Evolutionary conservation across 2,797 vertebrate genomes (phyloP), one percentile per base, ranked within the genome.

Genomic region (Microctenopoma steveboyesi): DNA sequence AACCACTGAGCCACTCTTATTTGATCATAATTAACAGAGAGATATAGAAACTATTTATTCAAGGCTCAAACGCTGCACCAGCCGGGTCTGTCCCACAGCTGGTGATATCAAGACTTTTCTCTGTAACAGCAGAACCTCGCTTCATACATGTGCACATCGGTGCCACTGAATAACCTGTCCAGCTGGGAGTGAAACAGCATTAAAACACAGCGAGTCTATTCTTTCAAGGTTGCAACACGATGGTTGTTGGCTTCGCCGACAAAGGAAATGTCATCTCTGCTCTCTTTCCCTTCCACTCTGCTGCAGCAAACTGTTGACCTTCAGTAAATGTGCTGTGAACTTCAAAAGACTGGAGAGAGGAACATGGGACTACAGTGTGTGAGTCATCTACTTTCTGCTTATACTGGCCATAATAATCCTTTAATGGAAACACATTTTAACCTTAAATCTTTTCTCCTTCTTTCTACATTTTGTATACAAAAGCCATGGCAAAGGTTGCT

Each of bases 241-340:
- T 22, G 18, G 10, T 25, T 66, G 62, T 58, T 78, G 51, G 68
- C 63, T 67, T 75, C 50, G 49, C 69, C 76, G 68, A 86, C 79
- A 86, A 79, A 74, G 65, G 51, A 73, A 22, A 25, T 71, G 64
- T 76, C 81, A 74, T 74, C 60, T 72, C 76, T 40, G 59, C 56
- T 64, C 58, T 67, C 10, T 33, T 65, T 83, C 64, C 74, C 52
- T 61, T 82, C 57, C 48, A 57, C 47, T 70, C 49, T 0, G 16
- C 65, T 71, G 85, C 76, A 78, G 74, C 42, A 76, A 69, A 72
- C 27, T 47, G 12, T 30, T 69, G 81, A 85, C 81, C 76, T 84
- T 86, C 65, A 70, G 47, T 69, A 63, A 74, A 76, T 76, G 69
- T 73, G 46, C 58, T 73, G 60, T 68, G 69, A 58, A 68, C 53